Evolutionary conservation across 1,140 invertebrate species (phyloP).

Genomic region (Drosophila dunni): DNA sequence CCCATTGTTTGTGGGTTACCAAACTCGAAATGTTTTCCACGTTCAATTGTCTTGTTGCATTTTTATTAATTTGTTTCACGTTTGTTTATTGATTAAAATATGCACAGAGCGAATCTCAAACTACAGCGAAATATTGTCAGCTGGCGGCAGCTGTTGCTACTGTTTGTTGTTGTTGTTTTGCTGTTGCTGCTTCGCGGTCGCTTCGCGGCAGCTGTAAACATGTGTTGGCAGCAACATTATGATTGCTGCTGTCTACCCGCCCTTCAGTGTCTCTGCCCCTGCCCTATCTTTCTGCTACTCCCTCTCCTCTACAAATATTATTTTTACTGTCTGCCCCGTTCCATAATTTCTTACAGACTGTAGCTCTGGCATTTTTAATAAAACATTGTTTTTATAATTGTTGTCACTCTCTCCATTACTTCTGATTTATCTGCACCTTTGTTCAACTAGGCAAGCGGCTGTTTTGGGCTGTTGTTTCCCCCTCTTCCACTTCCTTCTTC

Average conservation of each 20-base stretch:
- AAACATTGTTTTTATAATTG: constrained; percentile 76
- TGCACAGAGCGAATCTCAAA: constrained; percentile 49
- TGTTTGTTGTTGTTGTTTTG: constrained; percentile 38
- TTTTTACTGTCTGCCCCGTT: constrained; percentile 55
- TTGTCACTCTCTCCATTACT: constrained; percentile 42
- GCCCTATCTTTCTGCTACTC: not conserved
- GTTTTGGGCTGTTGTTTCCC: no score
- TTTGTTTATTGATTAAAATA: constrained; percentile 83
- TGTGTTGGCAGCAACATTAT: constrained; percentile 76
- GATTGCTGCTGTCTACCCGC: constrained; percentile 25
- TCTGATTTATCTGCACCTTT: constrained; percentile 41
- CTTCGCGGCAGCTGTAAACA: constrained; percentile 62
- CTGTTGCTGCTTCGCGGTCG: constrained; percentile 34
- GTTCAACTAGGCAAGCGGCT: constrained; percentile 34
- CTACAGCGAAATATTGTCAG: constrained; percentile 7
- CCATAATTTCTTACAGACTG: constrained; percentile 16
- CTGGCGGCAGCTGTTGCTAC: constrained; percentile 59
- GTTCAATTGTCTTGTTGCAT: constrained; percentile 60
- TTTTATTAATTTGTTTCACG: constrained; percentile 81
- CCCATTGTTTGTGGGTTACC: constrained; percentile 61
- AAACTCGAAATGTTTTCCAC: constrained; percentile 34
- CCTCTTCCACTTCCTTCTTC: not conserved
- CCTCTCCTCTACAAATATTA: constrained; percentile 48
- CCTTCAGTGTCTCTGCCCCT: no score
- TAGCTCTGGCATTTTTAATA: constrained; percentile 62